Percentiles rank a stretch among this genome's conserved stretches.
Evolutionary conservation across 2,797 vertebrate species (phyloP).

Genomic region (Decapterus maruadsi): DNA sequence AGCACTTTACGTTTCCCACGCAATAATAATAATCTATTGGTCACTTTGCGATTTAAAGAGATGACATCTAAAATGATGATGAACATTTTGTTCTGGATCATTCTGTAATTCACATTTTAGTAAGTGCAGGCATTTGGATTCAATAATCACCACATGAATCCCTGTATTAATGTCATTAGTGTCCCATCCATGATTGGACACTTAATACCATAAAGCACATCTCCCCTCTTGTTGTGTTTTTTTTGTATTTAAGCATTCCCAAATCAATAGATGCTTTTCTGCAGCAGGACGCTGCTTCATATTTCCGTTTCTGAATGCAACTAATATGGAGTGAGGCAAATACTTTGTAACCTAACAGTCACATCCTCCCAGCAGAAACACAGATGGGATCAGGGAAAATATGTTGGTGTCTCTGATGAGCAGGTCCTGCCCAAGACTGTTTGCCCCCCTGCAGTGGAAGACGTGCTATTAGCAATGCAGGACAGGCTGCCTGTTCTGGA

Average conservation of each 20-base stretch:
- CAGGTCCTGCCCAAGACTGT: not conserved
- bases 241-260: conserved; percentile 1
- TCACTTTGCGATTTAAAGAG: conserved; percentile 6
- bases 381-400: conserved; percentile 1
- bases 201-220: not conserved
- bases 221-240: not conserved
- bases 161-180: not conserved
- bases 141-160: conserved; percentile 12
- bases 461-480: conserved; percentile 54
- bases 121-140: not conserved
- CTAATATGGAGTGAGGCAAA: conserved; percentile 3
- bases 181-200: not conserved
- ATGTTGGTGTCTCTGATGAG: conserved; percentile 32
- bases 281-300: conserved; percentile 14
- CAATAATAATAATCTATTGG: no score
- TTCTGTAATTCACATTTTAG: not conserved
- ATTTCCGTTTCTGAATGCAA: conserved; percentile 13
- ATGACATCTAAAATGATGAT: conserved; percentile 9
- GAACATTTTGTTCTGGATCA: no score
- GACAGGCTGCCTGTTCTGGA: conserved; percentile 44
- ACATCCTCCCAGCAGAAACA: conserved; percentile 8
- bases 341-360: conserved; percentile 2
- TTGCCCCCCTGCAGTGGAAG: conserved; percentile 28
- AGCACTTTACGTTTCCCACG: no score
- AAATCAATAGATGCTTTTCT: conserved; percentile 26